Percentiles rank a stretch among this genome's conserved stretches.
These are phyloP conservation scores for Ricordea florida DNA, from an alignment of 92 coral and sea anemone genomes.

Conservation along the genomic window DNA sequence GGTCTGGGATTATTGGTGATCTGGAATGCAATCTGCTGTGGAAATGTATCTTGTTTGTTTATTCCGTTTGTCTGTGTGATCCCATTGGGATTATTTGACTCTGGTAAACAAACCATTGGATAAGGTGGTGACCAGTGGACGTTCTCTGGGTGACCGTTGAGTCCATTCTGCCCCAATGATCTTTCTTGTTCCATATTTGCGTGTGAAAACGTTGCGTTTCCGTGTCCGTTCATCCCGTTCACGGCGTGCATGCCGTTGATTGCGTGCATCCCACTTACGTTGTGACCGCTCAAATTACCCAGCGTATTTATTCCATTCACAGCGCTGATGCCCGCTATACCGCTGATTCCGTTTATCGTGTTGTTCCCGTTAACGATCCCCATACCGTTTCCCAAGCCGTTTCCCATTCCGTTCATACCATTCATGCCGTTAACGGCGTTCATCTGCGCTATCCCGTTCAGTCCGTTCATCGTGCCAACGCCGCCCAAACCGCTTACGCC, in stretches of 20 bases:
- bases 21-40: conserved; percentile 91
- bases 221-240: conserved; percentile 86
- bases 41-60: conserved; percentile 68
- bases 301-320: conserved; percentile 79
- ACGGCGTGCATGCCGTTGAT: conserved; percentile 84
- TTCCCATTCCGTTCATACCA: conserved; percentile 82
- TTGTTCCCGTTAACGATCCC: conserved; percentile 85
- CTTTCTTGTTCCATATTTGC: conserved; percentile 75
- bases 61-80: conserved; percentile 78
- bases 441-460: conserved; percentile 83
- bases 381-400: conserved; percentile 87
- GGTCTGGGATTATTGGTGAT: conserved; percentile 86
- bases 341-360: conserved; percentile 73
- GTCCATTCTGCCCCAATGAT: conserved; percentile 68
- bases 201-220: conserved; percentile 70
- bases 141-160: conserved; percentile 75
- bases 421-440: conserved; percentile 85
- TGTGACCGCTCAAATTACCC: conserved; percentile 80
- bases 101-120: conserved; percentile 96
- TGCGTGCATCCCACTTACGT: conserved; percentile 75
- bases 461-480: conserved; percentile 73
- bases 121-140: conserved; percentile 95
- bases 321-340: conserved; percentile 79
- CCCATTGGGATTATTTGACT: conserved; percentile 82
- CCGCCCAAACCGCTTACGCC: conserved; percentile 82